phyloP scores from a whole-genome alignment of 2,113 vertebrate species.

The Anguilla japonica region DNA sequence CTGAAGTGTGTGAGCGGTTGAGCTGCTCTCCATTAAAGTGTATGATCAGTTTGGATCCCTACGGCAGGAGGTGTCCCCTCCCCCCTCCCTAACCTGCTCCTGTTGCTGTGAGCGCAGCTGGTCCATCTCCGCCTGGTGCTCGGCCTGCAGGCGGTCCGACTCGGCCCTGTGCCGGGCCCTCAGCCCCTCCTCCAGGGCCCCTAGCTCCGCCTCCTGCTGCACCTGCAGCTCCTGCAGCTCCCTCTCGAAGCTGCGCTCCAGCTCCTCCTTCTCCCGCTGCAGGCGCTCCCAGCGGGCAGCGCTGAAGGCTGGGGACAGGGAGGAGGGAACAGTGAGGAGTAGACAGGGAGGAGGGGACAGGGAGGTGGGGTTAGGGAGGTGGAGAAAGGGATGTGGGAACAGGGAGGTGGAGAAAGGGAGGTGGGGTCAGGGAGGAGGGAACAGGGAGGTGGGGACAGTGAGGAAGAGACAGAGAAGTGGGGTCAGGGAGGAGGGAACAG shows the following conservation, averaged over 20 bases:
- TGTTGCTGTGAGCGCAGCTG: constrained; percentile 71
- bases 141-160: constrained; percentile 72
- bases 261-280: constrained; percentile 81
- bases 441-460: too few species aligned
- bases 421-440: background rate
- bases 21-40: background rate
- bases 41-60: background rate
- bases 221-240: constrained; percentile 76
- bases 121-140: constrained; percentile 84
- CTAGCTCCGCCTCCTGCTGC: constrained; percentile 83
- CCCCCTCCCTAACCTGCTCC: constrained; percentile 62
- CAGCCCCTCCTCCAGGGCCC: constrained; percentile 75
- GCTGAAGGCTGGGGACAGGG: constrained; percentile 68
- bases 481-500: background rate
- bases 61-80: background rate
- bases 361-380: background rate
- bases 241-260: constrained; percentile 80
- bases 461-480: background rate
- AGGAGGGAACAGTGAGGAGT: background rate
- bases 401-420: background rate
- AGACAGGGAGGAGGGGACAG: background rate
- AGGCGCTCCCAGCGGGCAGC: constrained; percentile 75
- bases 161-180: constrained; percentile 72
- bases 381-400: background rate
- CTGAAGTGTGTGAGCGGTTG: background rate